These are phyloP conservation scores for Crematogaster levior DNA, from an alignment of 2,888 invertebrate genomes.

Conservation along the genomic window DNA sequence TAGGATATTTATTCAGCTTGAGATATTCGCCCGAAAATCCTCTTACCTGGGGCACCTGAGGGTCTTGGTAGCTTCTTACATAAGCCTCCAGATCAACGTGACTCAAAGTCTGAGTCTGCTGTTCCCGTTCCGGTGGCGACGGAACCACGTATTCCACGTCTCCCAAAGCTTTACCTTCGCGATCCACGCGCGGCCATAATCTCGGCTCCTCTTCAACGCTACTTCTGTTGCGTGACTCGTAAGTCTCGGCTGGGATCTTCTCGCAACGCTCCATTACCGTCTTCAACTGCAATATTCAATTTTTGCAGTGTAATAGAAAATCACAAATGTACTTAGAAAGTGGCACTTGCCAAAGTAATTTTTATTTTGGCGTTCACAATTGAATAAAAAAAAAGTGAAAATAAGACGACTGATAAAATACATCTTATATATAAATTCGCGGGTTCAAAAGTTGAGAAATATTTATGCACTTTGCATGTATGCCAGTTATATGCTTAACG, in stretches of 20 bases:
- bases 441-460: neutral
- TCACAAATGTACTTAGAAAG: slow-evolving; percentile 33
- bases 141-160: slow-evolving; percentile 90
- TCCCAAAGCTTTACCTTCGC: slow-evolving; percentile 88
- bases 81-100: slow-evolving; percentile 91
- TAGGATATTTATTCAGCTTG: neutral
- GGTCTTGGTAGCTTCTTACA: slow-evolving; percentile 88
- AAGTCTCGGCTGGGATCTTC: slow-evolving; percentile 88
- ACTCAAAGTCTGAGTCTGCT: slow-evolving; percentile 86
- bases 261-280: slow-evolving; percentile 91
- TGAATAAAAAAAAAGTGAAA: neutral
- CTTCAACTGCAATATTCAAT: slow-evolving; percentile 87
- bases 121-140: slow-evolving; percentile 90
- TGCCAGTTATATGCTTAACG: neutral
- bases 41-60: slow-evolving; percentile 83
- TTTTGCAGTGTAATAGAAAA: slow-evolving; percentile 44
- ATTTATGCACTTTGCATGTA: neutral
- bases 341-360: neutral
- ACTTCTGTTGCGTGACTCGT: slow-evolving; percentile 86
- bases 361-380: slow-evolving; percentile 14
- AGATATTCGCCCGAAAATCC: neutral
- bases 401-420: neutral
- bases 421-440: neutral
- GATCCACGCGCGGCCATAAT: slow-evolving; percentile 88
- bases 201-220: slow-evolving; percentile 84